Conservation (phyloP, 2,888 invertebrate genomes). For the Eutolmus rufibarbis region DNA sequence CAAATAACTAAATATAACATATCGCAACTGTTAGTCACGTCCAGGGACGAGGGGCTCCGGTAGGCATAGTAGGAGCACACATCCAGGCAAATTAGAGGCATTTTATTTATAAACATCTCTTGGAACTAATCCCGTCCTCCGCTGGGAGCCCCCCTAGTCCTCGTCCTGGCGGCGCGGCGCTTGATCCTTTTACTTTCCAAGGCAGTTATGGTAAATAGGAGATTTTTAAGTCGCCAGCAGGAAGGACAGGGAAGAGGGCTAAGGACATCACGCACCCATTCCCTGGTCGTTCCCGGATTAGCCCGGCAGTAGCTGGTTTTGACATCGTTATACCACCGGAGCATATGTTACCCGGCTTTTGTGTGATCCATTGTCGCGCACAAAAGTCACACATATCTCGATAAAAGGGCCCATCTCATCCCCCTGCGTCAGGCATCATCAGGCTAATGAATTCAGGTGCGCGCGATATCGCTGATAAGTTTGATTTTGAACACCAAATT, state of each 20-base stretch:
- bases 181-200: not conserved
- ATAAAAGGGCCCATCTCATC: not conserved
- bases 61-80: not conserved
- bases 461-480: constrained; percentile 8
- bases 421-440: not conserved
- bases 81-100: constrained; percentile 13
- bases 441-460: constrained; percentile 35
- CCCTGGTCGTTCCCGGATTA: not conserved
- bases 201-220: constrained; percentile 14
- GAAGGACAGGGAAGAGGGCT: not conserved
- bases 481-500: not conserved
- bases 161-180: not conserved
- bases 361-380: constrained; percentile 8
- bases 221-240: constrained; percentile 13
- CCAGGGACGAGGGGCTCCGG: not conserved
- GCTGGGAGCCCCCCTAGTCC: not conserved
- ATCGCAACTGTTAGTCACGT: constrained; percentile 45
- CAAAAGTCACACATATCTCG: constrained; percentile 5
- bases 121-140: constrained; percentile 7
- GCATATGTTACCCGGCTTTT: not conserved
- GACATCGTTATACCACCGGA: not conserved
- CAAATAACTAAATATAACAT: constrained; percentile 41
- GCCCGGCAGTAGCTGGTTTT: not conserved
- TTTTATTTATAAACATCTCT: constrained; percentile 23
- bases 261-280: not conserved